Conservation (phyloP, 1,140 invertebrate species). For the Drosophila kurseongensis region DNA sequence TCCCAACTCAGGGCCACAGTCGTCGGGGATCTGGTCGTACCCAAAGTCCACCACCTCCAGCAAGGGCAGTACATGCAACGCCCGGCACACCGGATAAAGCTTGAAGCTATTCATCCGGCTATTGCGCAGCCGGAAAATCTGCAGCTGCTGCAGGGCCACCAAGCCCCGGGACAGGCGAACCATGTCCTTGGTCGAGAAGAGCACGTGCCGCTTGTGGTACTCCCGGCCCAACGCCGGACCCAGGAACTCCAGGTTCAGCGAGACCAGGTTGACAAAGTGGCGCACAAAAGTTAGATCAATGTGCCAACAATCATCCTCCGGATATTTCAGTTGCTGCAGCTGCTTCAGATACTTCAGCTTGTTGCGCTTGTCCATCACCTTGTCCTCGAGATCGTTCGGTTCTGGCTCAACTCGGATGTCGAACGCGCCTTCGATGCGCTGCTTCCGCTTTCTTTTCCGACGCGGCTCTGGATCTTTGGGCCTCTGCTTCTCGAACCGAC, state of each 20-base stretch:
- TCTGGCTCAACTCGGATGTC: slow-evolving; percentile 52
- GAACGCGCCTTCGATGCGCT: slow-evolving; percentile 29
- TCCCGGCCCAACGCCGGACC: slow-evolving; percentile 45
- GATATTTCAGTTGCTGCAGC: slow-evolving; percentile 45
- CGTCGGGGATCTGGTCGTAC: slow-evolving; percentile 60
- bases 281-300: slow-evolving; percentile 67
- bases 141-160: slow-evolving; percentile 32
- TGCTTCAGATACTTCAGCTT: slow-evolving; percentile 32
- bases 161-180: slow-evolving; percentile 48
- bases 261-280: slow-evolving; percentile 52
- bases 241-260: slow-evolving; percentile 62
- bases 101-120: slow-evolving; percentile 61
- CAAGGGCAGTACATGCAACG: slow-evolving; percentile 18
- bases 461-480: background rate
- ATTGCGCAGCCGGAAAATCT: slow-evolving; percentile 69
- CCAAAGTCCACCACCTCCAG: slow-evolving; percentile 69
- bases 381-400: slow-evolving; percentile 49
- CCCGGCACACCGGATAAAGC: slow-evolving; percentile 38
- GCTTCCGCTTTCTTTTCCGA: slow-evolving; percentile 27
- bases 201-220: slow-evolving; percentile 62
- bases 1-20: slow-evolving; percentile 44
- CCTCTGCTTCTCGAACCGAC: background rate
- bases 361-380: slow-evolving; percentile 58
- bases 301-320: slow-evolving; percentile 63
- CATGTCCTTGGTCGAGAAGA: slow-evolving; percentile 70